phyloP scores from a whole-genome alignment of 1,140 invertebrate genomes.

The Halictus rubicundus region DNA sequence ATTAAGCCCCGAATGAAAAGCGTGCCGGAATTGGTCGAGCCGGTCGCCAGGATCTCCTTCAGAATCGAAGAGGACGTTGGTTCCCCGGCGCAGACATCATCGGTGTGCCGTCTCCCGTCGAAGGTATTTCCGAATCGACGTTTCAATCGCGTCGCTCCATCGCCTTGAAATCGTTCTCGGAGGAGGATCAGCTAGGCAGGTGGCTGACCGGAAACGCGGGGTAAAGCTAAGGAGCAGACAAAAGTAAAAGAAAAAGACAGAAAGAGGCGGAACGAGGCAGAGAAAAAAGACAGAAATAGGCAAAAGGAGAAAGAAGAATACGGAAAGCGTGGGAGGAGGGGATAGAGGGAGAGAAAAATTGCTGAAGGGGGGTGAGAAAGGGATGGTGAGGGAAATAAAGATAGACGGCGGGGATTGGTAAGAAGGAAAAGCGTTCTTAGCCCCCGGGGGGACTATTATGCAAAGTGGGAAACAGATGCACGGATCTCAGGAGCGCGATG shows the following conservation, averaged over 20 bases:
- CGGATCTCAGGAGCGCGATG: slow-evolving; percentile 55
- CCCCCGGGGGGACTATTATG: slow-evolving; percentile 62
- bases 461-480: slow-evolving; percentile 68
- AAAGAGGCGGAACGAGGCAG: too few relatives aligned
- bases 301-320: too few relatives aligned
- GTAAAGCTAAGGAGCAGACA: slow-evolving; percentile 26
- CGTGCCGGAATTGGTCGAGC: too few relatives aligned
- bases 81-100: not conserved
- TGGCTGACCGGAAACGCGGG: not conserved
- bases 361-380: not conserved
- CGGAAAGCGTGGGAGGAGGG: too few relatives aligned
- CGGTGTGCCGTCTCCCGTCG: not conserved
- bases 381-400: slow-evolving; percentile 32
- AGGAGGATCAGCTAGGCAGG: slow-evolving; percentile 1
- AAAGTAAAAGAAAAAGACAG: too few relatives aligned
- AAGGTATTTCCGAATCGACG: not conserved
- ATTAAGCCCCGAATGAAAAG: too few relatives aligned
- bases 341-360: not conserved
- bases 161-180: slow-evolving; percentile 10
- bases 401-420: slow-evolving; percentile 12
- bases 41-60: not conserved
- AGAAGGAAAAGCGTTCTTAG: slow-evolving; percentile 42
- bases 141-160: not conserved
- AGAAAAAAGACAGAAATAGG: too few relatives aligned
- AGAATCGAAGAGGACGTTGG: not conserved